Percentiles rank a stretch among this genome's conserved stretches.
Evolutionary conservation across 2,113 vertebrate species (phyloP).

Genomic region (Elephantulus edwardii): DNA sequence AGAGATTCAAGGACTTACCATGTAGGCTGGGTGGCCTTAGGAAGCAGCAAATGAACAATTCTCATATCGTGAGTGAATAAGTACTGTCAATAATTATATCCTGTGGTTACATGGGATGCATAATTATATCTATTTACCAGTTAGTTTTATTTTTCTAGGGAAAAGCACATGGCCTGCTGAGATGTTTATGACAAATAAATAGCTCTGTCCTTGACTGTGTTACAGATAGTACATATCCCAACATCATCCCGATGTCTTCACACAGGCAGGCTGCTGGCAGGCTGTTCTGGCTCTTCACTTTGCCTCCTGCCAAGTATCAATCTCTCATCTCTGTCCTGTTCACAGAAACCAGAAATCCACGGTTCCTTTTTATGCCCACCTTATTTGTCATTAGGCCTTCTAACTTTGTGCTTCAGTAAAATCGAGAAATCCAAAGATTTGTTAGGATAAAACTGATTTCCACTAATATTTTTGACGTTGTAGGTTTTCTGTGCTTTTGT

Average conservation of each 20-base stretch:
- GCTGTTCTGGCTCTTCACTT: not conserved
- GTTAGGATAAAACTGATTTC: not conserved
- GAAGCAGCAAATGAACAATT: not conserved
- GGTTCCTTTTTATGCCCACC: not conserved
- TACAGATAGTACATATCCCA: not conserved
- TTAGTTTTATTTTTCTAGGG: not conserved
- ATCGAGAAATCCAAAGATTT: not conserved
- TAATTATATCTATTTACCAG: not conserved
- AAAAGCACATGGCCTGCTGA: not conserved
- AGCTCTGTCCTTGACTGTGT: not conserved
- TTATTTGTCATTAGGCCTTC: not conserved
- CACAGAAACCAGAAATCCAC: not conserved
- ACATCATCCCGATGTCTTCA: accelerated
- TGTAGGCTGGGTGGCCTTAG: not conserved
- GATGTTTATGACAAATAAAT: not conserved
- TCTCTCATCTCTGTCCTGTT: not conserved
- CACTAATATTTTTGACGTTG: not conserved
- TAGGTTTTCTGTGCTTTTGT: not conserved
- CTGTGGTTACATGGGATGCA: not conserved
- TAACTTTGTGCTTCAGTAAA: not conserved
- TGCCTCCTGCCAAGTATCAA: not conserved
- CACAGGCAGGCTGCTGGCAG: not conserved
- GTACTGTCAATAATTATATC: not conserved
- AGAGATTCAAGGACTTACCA: not conserved
- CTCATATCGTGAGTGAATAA: not conserved